A percentile compares a stretch with the other conserved stretches of the same genome.
These are phyloP conservation scores for Atractosteus spatula DNA, from an alignment of 2,113 vertebrate genomes.

Conservation along the genomic window DNA sequence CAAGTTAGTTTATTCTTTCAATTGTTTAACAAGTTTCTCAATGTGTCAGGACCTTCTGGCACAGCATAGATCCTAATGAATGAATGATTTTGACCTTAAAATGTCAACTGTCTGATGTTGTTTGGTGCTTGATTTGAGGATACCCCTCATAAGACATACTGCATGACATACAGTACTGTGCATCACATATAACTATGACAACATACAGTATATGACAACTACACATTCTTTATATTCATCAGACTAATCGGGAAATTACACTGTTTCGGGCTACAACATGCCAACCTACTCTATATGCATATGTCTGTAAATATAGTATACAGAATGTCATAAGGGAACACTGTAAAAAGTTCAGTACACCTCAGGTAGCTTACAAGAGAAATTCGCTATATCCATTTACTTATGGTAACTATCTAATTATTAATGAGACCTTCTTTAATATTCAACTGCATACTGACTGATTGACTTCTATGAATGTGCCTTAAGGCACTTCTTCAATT, in stretches of 20 bases:
- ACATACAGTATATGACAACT: no score
- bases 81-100: not conserved
- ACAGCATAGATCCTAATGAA: no score
- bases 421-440: conserved; percentile 39
- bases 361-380: conserved; percentile 13
- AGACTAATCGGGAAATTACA: no score
- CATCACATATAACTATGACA: no score
- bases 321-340: conserved; percentile 2
- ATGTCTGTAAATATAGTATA: no score
- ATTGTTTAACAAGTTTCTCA: no score
- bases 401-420: conserved; percentile 39
- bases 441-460: conserved; percentile 31
- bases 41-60: no score
- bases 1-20: no score
- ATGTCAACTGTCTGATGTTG: not conserved
- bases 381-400: conserved; percentile 34
- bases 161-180: no score
- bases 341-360: conserved; percentile 33
- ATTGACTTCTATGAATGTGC: conserved; percentile 32
- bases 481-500: conserved; percentile 39
- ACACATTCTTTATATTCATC: no score
- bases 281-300: no score
- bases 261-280: no score
- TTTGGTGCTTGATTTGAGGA: not conserved
- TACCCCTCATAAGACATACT: not conserved